phyloP scores from a whole-genome alignment of 2,797 vertebrate species.

The Clarias platycephalus region DNA sequence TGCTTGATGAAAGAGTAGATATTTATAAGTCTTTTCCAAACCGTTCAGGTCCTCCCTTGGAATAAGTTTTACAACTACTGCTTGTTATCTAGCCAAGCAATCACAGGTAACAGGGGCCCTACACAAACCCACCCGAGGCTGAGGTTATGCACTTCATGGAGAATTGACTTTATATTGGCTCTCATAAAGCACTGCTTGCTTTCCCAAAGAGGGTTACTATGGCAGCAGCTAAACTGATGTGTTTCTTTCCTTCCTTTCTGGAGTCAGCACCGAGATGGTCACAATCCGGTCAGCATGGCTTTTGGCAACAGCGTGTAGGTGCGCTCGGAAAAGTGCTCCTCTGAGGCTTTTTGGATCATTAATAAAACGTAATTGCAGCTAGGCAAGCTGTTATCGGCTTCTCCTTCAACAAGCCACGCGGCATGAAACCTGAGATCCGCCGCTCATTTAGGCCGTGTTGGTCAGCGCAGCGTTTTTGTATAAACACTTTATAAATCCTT shows the following conservation, averaged over 20 bases:
- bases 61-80: slow-evolving; percentile 56
- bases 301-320: slow-evolving; percentile 47
- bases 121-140: slow-evolving; percentile 43
- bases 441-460: slow-evolving; percentile 59
- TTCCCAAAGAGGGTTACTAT: slow-evolving; percentile 57
- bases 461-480: slow-evolving; percentile 61
- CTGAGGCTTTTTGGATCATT: slow-evolving; percentile 64
- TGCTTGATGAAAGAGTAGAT: slow-evolving; percentile 28
- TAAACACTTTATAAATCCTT: slow-evolving; percentile 72
- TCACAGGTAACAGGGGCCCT: slow-evolving; percentile 53
- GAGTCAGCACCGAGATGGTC: slow-evolving; percentile 46
- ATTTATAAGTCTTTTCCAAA: slow-evolving; percentile 44
- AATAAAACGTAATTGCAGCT: slow-evolving; percentile 71
- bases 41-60: slow-evolving; percentile 39
- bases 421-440: slow-evolving; percentile 67
- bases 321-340: slow-evolving; percentile 55
- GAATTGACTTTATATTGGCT: slow-evolving; percentile 60
- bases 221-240: slow-evolving; percentile 57
- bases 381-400: slow-evolving; percentile 71
- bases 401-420: slow-evolving; percentile 63
- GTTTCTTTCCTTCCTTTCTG: slow-evolving; percentile 46
- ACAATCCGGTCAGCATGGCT: slow-evolving; percentile 47
- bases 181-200: slow-evolving; percentile 54
- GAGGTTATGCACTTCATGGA: slow-evolving; percentile 55
- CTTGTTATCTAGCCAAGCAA: slow-evolving; percentile 55